Base-by-base conservation (phyloP, 2,113 vertebrate species). In the Rhegmatorhina hoffmannsi region DNA sequence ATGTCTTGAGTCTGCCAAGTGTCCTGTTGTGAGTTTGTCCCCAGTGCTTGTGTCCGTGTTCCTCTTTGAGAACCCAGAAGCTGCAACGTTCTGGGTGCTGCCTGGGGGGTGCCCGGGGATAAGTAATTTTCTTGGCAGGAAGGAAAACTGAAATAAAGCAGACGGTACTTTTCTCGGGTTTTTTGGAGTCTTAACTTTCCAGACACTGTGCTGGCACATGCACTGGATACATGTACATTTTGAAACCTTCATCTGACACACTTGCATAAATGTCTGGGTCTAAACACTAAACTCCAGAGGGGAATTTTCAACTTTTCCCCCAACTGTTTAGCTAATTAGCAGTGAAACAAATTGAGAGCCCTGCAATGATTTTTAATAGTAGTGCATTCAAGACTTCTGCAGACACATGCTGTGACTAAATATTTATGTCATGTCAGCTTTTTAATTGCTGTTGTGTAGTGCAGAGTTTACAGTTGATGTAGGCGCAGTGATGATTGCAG, bases 341-440 rank as follows among this genome's bases (percentile, higher is more conserved):
- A 72, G 64, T 72, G 56, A 46, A 94, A 68, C 53, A 52, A 95
- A 60, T 58, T 3, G 47, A 68, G 19, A 89, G 44, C 49, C 13
- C 58, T 74, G 62, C 49, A 66, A 33, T 56, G 64, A 18, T 79
- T 89, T 92, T 85, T 58, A 94, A n/a, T 33, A 77, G 69, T 55
- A 49, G 5, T 26, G 4, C 36, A 10, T 92, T 82, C 77, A 90
- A 10, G 75, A 87, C 62, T 87, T 87, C 49, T 76, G 43, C 58
- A 47, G 81, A 58, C 66, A 50, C 40, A 56, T 58, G 40, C 46
- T 82, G 63, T 79, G 93, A 53, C 78, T 95, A 90, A 87, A 76
- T 84, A 78, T 87, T 89, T 94, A 80, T 94, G 73, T 91, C 44
- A 3, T n/a, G 77, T 92, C 87, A 94, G 74, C 93, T 73, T 92